Evolutionary conservation across 2,797 vertebrate species (phyloP).

Genomic region (Lithobates sylvaticus): DNA sequence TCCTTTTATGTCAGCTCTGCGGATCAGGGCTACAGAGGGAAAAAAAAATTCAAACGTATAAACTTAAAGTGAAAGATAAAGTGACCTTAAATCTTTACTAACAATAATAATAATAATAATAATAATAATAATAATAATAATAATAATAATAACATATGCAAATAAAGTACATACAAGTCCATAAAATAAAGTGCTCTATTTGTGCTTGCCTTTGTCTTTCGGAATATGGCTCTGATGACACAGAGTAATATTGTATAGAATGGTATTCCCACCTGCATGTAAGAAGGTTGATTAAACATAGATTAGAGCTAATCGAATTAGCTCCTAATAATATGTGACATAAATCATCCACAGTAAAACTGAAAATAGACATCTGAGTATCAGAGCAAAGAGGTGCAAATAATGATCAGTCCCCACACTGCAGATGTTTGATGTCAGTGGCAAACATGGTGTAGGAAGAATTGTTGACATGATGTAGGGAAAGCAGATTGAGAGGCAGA

Average conservation of each 20-base stretch:
- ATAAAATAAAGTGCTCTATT: too few species aligned
- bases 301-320: constrained; percentile 1
- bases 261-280: neutral
- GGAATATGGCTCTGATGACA: neutral
- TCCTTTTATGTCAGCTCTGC: too few species aligned
- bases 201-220: neutral
- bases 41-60: too few species aligned
- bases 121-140: too few species aligned
- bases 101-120: too few species aligned
- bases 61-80: too few species aligned
- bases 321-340: neutral
- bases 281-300: neutral
- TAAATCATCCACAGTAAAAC: neutral
- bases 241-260: neutral
- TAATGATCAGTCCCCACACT: constrained; percentile 22
- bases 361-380: neutral
- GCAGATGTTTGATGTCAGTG: neutral
- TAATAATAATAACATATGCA: too few species aligned
- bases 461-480: constrained; percentile 15
- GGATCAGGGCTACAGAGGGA: too few species aligned
- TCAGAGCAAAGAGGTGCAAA: neutral
- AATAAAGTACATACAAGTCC: too few species aligned
- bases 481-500: constrained; percentile 25
- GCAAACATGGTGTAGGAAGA: constrained; percentile 25
- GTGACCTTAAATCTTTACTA: too few species aligned